These are phyloP conservation scores for Sipha flava DNA, from an alignment of 1,140 invertebrate genomes.

Conservation along the genomic window DNA sequence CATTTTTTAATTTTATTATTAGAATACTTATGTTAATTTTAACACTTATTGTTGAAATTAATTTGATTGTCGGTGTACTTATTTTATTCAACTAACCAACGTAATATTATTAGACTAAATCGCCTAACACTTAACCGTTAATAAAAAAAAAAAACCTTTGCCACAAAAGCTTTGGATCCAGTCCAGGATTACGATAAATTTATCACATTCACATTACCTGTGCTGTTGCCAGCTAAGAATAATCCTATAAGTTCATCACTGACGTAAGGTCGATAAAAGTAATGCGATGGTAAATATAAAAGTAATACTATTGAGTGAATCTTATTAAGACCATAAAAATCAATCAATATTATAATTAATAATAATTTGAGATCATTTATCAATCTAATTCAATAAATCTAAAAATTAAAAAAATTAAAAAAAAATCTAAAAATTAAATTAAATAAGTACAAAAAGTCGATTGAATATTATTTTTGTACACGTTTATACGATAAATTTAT, in stretches of 20 bases:
- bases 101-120: constrained; percentile 8
- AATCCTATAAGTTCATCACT: background rate
- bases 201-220: constrained; percentile 18
- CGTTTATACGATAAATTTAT: too few relatives aligned
- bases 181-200: constrained; percentile 27
- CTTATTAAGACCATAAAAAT: too few relatives aligned
- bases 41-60: too few relatives aligned
- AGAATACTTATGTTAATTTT: too few relatives aligned
- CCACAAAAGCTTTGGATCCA: background rate
- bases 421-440: too few relatives aligned
- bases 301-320: background rate
- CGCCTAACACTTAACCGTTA: background rate
- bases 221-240: background rate
- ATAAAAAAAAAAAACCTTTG: constrained; percentile 5
- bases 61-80: background rate
- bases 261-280: background rate
- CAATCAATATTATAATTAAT: too few relatives aligned
- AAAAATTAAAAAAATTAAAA: too few relatives aligned
- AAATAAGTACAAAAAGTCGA: too few relatives aligned
- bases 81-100: background rate
- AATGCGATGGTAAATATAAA: background rate
- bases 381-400: too few relatives aligned
- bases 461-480: too few relatives aligned
- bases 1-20: too few relatives aligned
- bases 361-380: too few relatives aligned